Evolutionary conservation across 2,888 invertebrate genomes (phyloP).

Genomic region (Clusia tigrina): DNA sequence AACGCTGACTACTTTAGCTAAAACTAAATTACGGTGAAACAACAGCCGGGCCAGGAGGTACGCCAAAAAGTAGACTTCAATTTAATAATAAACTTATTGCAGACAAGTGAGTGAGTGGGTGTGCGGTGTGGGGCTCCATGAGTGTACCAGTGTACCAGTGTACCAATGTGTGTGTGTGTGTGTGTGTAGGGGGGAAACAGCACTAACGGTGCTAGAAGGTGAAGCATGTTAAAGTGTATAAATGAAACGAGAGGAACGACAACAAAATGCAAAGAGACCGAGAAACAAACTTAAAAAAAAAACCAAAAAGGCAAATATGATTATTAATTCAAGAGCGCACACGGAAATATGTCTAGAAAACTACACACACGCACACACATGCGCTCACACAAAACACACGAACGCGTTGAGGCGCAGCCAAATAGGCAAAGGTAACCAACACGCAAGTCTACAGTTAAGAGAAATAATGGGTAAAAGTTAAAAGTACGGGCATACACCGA

Average conservation of each 20-base stretch:
- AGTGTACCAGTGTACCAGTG: no score
- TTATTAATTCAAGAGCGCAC: slow-evolving; percentile 4
- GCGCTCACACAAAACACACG: neutral
- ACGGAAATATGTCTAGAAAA: slow-evolving; percentile 5
- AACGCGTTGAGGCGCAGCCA: neutral
- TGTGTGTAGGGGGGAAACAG: no score
- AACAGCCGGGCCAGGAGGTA: neutral
- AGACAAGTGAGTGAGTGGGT: neutral
- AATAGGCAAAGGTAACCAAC: neutral
- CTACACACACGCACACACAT: neutral
- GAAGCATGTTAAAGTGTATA: neutral
- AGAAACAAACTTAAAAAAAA: neutral
- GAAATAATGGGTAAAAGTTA: neutral
- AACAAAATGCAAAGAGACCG: neutral
- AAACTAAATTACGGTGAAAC: neutral
- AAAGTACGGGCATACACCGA: neutral
- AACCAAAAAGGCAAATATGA: neutral
- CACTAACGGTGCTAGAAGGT: neutral
- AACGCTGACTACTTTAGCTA: neutral
- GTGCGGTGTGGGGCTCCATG: neutral
- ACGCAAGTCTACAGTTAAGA: neutral
- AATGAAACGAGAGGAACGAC: neutral
- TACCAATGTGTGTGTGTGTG: no score
- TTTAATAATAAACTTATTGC: slow-evolving; percentile 6
- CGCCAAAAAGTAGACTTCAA: neutral